Base-by-base conservation (phyloP, 2,113 vertebrate genomes). In the Turnix velox region DNA sequence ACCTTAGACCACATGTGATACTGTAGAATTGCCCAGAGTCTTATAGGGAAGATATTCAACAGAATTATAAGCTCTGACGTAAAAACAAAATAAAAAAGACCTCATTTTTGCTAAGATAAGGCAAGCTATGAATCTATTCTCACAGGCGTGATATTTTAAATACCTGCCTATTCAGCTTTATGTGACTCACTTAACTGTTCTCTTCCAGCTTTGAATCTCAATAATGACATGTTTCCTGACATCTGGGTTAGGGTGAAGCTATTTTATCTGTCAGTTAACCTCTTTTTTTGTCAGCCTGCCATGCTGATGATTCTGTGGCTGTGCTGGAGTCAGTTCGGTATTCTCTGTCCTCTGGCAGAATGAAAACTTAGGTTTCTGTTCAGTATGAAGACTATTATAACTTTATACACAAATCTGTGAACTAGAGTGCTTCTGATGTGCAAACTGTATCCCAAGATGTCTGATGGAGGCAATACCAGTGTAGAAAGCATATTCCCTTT, bases 201-300 rank as follows among this genome's bases (percentile, higher is more conserved):
- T 84, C 49, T 88, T 84, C 58, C 63, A 91, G 54, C 71, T 92
- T 84, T 87, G 89, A 89, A 87, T 96, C 91, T 89, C 94, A 87
- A 59, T 93, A 87, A 85, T 94, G 92, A 85, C 91, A 85, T 67
- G 71, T 92, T 96, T 92, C 84, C 54, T 94, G 96, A 91, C 91
- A 89, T 77, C 69, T 87, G 77, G 87, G 92, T 92, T 95, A 85
- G 96, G 89, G 94, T 92, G 91, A 89, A 87, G 66, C 66, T 92
- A 58, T 89, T 89, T 62, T 73, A 79, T 79, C 77, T 94, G 91
- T 93, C 94, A 92, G 84, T 93, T 95, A 91, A 96, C 81, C 81
- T 94, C 81, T 76, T 72, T 77, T 52, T 82, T 87, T 95, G 92
- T 95, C 81, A 89, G 51, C 81, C 51, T 96, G 59, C 87, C 75